phyloP scores from a whole-genome alignment of 2,888 invertebrate species.

The Oegoconia quadripuncta region DNA sequence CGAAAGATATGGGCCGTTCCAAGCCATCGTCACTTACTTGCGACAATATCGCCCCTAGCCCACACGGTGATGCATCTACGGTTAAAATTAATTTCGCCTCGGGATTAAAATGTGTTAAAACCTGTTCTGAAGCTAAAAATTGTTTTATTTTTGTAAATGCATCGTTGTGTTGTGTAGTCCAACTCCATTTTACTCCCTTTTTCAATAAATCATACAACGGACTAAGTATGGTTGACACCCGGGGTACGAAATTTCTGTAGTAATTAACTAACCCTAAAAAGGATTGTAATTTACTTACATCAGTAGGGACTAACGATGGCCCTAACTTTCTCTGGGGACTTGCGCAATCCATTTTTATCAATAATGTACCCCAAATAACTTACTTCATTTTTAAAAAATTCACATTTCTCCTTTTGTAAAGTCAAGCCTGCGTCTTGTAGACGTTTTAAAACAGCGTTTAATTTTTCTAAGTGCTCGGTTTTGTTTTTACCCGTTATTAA shows the following conservation, averaged over 20 bases:
- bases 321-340: slow-evolving; percentile 18
- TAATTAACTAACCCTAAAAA: slow-evolving; percentile 22
- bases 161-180: background rate
- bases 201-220: background rate
- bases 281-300: slow-evolving; percentile 17
- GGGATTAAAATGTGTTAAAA: slow-evolving; percentile 17
- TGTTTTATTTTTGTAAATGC: background rate
- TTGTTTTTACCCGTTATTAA: slow-evolving; percentile 8
- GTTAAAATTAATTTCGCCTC: slow-evolving; percentile 20
- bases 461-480: slow-evolving; percentile 2
- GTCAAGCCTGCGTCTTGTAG: slow-evolving; percentile 20
- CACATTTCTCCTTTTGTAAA: slow-evolving; percentile 12
- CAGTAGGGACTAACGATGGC: slow-evolving; percentile 12
- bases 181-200: background rate
- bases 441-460: slow-evolving; percentile 15
- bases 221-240: slow-evolving; percentile 14
- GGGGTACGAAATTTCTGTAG: slow-evolving; percentile 19
- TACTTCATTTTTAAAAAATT: slow-evolving; percentile 18
- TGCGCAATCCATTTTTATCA: slow-evolving; percentile 17
- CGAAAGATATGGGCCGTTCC: slow-evolving; percentile 16
- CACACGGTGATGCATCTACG: slow-evolving; percentile 22
- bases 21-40: background rate
- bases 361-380: slow-evolving; percentile 20
- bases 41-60: background rate
- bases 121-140: slow-evolving; percentile 5